Conservation (phyloP, 2,113 vertebrate species). For the Sardina pilchardus region DNA sequence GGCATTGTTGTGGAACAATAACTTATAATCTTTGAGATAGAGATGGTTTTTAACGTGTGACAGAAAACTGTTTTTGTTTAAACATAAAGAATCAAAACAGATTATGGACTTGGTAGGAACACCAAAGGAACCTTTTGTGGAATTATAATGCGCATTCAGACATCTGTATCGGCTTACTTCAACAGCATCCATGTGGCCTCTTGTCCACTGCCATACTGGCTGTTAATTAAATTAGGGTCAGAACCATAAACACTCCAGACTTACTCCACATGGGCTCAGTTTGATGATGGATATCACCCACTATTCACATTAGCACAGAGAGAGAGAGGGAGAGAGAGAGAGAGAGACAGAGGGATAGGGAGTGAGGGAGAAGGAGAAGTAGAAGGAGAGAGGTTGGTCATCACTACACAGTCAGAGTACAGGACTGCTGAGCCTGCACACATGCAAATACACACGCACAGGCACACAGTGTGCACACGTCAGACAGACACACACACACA, state of each 20-base stretch:
- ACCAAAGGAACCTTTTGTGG: constrained; percentile 7
- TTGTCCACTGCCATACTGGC: constrained; percentile 3
- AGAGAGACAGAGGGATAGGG: not conserved
- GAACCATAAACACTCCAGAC: not conserved
- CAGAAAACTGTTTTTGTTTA: constrained; percentile 7
- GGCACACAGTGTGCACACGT: not conserved
- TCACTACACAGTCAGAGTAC: not conserved
- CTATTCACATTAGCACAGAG: not conserved
- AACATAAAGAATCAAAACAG: not conserved
- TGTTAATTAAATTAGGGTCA: constrained; percentile 1
- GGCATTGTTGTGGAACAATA: not conserved
- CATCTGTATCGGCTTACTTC: constrained; percentile 8
- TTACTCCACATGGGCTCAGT: not conserved
- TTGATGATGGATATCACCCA: constrained; percentile 4
- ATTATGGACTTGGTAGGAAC: constrained; percentile 4
- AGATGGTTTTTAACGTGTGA: not conserved
- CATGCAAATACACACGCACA: not conserved
- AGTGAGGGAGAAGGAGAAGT: not conserved
- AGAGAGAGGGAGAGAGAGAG: not conserved
- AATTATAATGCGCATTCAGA: constrained; percentile 3
- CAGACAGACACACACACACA: not conserved
- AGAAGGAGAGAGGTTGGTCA: not conserved
- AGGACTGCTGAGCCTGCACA: constrained; percentile 3
- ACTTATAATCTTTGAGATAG: not conserved
- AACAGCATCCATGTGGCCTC: not conserved